A percentile compares a stretch with the other conserved stretches of the same genome.
Conservation (phyloP, 2,113 vertebrate species). For the Chloropsis hardwickii region DNA sequence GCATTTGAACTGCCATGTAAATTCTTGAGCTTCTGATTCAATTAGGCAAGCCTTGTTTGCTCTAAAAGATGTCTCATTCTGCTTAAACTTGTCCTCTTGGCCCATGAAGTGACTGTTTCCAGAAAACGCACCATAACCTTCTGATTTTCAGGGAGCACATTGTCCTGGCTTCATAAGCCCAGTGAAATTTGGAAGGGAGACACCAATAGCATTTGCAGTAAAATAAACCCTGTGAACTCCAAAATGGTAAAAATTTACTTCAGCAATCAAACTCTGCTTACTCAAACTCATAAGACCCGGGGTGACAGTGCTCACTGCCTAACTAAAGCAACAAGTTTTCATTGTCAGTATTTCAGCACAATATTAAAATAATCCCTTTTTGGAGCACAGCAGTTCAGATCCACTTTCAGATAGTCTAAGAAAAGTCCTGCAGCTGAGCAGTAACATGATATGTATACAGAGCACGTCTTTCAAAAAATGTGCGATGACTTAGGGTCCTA, state of each 20-base stretch:
- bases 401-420: conserved; percentile 20
- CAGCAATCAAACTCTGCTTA: neutral
- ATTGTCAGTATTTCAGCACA: neutral
- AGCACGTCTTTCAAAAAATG: neutral
- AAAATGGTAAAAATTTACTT: neutral
- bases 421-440: conserved; percentile 38
- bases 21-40: neutral
- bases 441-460: neutral
- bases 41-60: neutral
- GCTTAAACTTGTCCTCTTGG: neutral
- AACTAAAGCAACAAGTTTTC: neutral
- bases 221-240: neutral
- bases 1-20: neutral
- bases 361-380: conserved; percentile 19
- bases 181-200: neutral
- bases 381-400: neutral
- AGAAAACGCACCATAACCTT: neutral
- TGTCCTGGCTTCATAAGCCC: neutral
- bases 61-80: neutral
- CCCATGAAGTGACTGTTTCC: neutral
- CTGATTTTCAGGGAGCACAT: neutral
- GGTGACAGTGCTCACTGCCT: neutral
- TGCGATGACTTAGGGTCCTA: neutral
- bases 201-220: neutral
- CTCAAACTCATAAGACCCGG: neutral